Percentiles rank a stretch among this genome's conserved stretches.
Evolutionary conservation across 2,888 invertebrate species (phyloP).

Genomic region (Ornithoptera priamus): DNA sequence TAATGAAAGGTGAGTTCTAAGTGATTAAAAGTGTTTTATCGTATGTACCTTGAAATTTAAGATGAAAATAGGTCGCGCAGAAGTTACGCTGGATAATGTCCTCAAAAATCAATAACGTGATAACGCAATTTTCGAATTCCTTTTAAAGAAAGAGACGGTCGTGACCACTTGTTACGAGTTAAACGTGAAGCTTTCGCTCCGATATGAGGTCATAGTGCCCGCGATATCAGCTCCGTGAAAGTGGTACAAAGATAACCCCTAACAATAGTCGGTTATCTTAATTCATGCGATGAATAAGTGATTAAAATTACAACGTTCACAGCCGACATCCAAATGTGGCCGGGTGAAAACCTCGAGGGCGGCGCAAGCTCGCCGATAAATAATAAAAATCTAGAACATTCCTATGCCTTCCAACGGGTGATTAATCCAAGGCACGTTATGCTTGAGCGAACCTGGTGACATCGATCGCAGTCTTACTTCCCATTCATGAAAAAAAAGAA

Average conservation of each 20-base stretch:
- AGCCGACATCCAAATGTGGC: slow-evolving; percentile 54
- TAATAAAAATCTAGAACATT: slow-evolving; percentile 51
- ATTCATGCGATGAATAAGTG: slow-evolving; percentile 53
- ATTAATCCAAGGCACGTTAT: slow-evolving; percentile 56
- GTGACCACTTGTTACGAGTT: slow-evolving; percentile 15
- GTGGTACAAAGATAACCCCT: slow-evolving; percentile 49
- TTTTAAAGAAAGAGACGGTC: slow-evolving; percentile 2
- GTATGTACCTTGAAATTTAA: not conserved
- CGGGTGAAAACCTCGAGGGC: slow-evolving; percentile 62
- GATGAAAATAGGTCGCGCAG: slow-evolving; percentile 7
- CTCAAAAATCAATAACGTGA: slow-evolving; percentile 22
- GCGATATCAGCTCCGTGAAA: slow-evolving; percentile 28
- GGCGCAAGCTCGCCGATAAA: slow-evolving; percentile 45
- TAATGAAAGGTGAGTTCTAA: not conserved
- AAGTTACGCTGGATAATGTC: not conserved
- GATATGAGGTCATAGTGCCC: slow-evolving; percentile 28
- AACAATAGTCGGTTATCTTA: slow-evolving; percentile 51
- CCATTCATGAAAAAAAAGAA: slow-evolving; percentile 47
- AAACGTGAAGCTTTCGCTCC: slow-evolving; percentile 26
- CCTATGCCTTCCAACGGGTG: slow-evolving; percentile 41
- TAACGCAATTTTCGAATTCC: slow-evolving; percentile 6
- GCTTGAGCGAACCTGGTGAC: slow-evolving; percentile 68
- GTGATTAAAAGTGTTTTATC: not conserved
- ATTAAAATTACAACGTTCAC: slow-evolving; percentile 47
- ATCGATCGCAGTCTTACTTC: slow-evolving; percentile 65